Evolutionary conservation across 2,888 invertebrate genomes (phyloP), one percentile per base, ranked within the genome.

Genomic region (Apoda limacodes): DNA sequence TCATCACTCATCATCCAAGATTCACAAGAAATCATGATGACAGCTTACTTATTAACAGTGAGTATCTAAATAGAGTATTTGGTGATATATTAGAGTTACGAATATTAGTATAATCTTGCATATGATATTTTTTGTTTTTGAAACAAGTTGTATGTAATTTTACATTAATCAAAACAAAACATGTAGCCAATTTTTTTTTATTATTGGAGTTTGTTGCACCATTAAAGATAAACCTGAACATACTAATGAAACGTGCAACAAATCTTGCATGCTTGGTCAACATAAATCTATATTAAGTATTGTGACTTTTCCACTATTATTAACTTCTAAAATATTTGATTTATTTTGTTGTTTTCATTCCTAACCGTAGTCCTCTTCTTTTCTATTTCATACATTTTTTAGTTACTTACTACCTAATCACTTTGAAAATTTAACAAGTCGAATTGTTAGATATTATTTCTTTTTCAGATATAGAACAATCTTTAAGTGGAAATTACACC

Each of bases 401-500:
- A 19, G 13, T 13, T 24, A 10, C n/a, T n/a, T n/a, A n/a, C n/a
- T n/a, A n/a, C 17, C 17, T 13, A 20, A 13, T 20, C n/a, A 3
- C 9, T 10, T 13, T 11, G 13, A 21, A 28, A 21, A 6, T 28
- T 13, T 7, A 13, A 9, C 10, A 11, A 12, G 3, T 13, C 6
- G 21, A 21, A 10, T 9, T n/a, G 9, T 9, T 5, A 2, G 3
- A n/a, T 13, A 12, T 3, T 2, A 25, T 20, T 35, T 34, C 3
- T n/a, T 14, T 52, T 55, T 4, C 63, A 78, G 78, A 78, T 31
- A 78, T 78, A 42, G 78, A 78, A 39, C 76, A 74, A 42, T 75
- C 88, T 4, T 71, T 90, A 12, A 86, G 88, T 40, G 91, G 91
- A 21, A 92, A 92, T 81, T 92, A 90, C 69, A 88, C 89, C 1